phyloP scores from a whole-genome alignment of 2,888 invertebrate genomes.

The Chrysotoxum bicinctum region DNA sequence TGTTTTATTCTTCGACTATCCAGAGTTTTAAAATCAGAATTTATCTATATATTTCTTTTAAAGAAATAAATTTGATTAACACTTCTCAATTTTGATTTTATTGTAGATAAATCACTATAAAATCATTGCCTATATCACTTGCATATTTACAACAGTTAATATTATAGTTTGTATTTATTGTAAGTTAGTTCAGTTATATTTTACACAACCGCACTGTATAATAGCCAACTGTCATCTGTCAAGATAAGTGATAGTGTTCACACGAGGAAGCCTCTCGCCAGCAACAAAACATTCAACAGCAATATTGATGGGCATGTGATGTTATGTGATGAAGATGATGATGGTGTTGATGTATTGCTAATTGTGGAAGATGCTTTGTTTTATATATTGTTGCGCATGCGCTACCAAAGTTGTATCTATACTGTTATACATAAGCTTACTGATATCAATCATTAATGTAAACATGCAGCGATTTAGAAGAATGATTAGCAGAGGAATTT shows the following conservation, averaged over 20 bases:
- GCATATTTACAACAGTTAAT: not conserved
- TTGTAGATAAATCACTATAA: not conserved
- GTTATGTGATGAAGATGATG: constrained; percentile 16
- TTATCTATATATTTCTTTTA: not conserved
- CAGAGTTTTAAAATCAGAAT: not conserved
- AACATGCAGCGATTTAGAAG: not conserved
- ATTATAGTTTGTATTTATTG: not conserved
- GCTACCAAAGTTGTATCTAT: constrained; percentile 9
- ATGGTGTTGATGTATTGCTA: constrained; percentile 7
- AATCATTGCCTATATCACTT: not conserved
- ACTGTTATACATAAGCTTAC: not conserved
- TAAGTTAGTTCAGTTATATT: not conserved
- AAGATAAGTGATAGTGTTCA: constrained; percentile 55
- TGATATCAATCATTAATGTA: not conserved
- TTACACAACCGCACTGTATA: constrained; percentile 55
- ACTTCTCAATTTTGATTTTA: not conserved
- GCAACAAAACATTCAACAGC: constrained; percentile 2
- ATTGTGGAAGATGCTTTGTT: constrained; percentile 8
- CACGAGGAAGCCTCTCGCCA: constrained; percentile 34
- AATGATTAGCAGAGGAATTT: not conserved
- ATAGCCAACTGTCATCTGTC: constrained; percentile 65
- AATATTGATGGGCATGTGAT: constrained; percentile 27
- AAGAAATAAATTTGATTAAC: not conserved
- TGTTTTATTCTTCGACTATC: not conserved
- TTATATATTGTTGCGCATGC: constrained; percentile 58